Base-by-base conservation (phyloP, 2,797 vertebrate genomes). In the Bradypus variegatus region DNA sequence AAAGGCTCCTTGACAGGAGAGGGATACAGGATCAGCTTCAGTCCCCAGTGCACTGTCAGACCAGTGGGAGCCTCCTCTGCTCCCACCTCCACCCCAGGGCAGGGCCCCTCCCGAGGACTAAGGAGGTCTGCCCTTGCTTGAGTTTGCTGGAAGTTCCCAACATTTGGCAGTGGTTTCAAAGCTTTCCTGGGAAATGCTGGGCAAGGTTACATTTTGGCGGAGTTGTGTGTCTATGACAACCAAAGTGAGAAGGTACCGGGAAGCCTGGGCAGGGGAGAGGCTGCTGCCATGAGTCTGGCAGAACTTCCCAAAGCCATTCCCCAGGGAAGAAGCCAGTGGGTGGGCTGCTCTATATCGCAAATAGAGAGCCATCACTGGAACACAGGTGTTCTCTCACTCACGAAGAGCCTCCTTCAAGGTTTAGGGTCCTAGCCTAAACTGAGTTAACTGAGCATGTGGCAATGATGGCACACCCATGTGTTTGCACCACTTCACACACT, bases 141-240 rank as follows among this genome's bases (percentile, higher is more conserved):
- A 70, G 69, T 81, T 76, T 53, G n/a, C 69, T 64, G 18, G 72
- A 36, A 86, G 53, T 45, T 62, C 76, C 19, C 41, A 18, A 62
- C 62, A 70, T 41, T 75, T 45, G 84, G 16, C n/a, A 5, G 2
- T 50, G 36, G 19, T 88, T 85, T 85, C 45, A 75, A 67, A 78
- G 78, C 82, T 92, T 91, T 70, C 2, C 38, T 33, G 58, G n/a
- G 64, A 62, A 72, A 38, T 45, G 38, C 60, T 31, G 10, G 38
- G n/a, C 31, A 38, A 45, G 81, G 84, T 82, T 58, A 79, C 23
- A 50, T 60, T 92, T 89, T 79, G 77, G 70, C 53, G 45, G 21
- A 84, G 33, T 55, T 41, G 73, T 90, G 87, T 94, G 91, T 70
- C 87, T 86, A 48, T 95, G 80, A 79, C 88, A 77, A 93, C 85